Base-by-base conservation (phyloP, 1,140 invertebrate species). In the Alviniconcha marisindica region DNA sequence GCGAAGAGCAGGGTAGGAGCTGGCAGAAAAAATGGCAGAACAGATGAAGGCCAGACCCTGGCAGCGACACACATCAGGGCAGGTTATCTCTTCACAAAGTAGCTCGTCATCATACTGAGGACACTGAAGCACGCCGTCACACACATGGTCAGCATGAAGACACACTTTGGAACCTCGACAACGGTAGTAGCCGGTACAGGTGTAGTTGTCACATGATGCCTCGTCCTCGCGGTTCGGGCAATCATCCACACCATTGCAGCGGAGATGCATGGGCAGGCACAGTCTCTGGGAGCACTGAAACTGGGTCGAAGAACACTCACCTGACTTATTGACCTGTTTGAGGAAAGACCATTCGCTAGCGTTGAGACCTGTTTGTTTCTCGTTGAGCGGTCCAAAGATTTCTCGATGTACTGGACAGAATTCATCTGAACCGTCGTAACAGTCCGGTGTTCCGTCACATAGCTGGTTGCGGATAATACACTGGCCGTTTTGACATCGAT, bases 181-280 rank as follows among this genome's bases (percentile, higher is more conserved):
- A 21, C 77, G 51, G 36, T 79, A 79, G 24, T 63, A 24, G 1
- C 77, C 77, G 14, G 77, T 51, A 63, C 77, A 79, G 0, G 31
- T 21, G 77, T 79, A 60, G 36, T 33, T 40, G 18, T 79, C 33
- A 60, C 54, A 79, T 14, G 2, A 15, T 5, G 54, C 56, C 77
- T 79, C 77, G 33, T 79, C 77, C 36, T 84, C 78, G 2, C 54
- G 48, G 31, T 38, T 28, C 0, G 71, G 83, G 28, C 83, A 84
- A 71, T 84, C 83, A 5, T 51, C 15, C 36, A 81, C 36, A 40
- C 83, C 83, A 73, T 84, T 84, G 40, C 83, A 84, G 28, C 83
- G 80, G 51, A 81, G 36, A 42, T 77, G 80, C 2, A 83, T 31
- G n/a, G 81, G 84, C 1, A 80, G 66, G 28, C 81, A 81, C 40